Conservation (phyloP, 2,888 invertebrate species). For the Mantis religiosa region DNA sequence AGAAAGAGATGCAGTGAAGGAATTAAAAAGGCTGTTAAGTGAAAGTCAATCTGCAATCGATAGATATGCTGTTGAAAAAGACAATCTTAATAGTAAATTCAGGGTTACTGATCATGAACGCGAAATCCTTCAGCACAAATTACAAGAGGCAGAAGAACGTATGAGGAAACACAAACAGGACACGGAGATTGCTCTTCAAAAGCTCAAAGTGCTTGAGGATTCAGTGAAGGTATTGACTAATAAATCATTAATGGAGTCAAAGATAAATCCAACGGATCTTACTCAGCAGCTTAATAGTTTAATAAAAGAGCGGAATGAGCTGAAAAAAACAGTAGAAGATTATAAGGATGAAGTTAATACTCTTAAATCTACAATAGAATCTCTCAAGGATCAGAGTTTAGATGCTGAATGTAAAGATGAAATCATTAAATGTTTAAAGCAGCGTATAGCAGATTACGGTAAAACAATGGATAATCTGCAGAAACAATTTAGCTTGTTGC, state of each 20-base stretch:
- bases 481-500: not conserved
- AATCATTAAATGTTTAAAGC: not conserved
- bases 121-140: not conserved
- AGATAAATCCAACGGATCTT: not conserved
- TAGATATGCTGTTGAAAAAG: not conserved
- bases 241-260: not conserved
- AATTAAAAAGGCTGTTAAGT: not conserved
- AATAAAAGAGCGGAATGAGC: not conserved
- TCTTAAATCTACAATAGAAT: not conserved
- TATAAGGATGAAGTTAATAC: not conserved
- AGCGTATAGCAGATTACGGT: not conserved
- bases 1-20: not conserved
- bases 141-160: not conserved
- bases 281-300: not conserved
- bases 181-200: not conserved
- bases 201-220: not conserved
- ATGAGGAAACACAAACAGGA: not conserved
- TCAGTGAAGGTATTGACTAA: not conserved
- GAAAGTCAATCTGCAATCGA: not conserved
- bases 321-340: not conserved
- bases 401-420: not conserved
- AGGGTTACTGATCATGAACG: not conserved
- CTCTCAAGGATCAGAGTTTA: not conserved
- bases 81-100: not conserved
- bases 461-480: not conserved